A percentile compares a stretch with the other conserved stretches of the same genome.
Evolutionary conservation across 2,888 invertebrate genomes (phyloP).

Genomic region (Catocala sponsa): DNA sequence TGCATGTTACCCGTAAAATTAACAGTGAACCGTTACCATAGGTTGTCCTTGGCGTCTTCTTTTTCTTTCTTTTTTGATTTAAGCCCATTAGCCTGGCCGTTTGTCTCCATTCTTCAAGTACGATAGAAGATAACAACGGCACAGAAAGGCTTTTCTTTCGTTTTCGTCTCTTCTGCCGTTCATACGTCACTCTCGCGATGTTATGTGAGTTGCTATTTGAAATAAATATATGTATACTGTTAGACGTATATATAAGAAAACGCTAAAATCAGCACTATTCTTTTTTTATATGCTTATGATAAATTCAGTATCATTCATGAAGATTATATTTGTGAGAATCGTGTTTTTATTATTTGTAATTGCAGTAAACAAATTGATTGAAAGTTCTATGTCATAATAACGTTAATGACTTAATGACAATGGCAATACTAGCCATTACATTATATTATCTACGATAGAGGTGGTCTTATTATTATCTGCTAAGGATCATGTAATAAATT

Average conservation of each 20-base stretch:
- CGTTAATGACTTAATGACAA: too few species aligned
- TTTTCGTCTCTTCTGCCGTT: constrained; percentile 86
- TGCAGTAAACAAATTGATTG: too few species aligned
- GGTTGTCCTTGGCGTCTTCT: constrained; percentile 89
- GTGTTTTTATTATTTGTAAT: too few species aligned
- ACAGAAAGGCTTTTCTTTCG: constrained; percentile 87
- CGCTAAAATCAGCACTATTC: neutral
- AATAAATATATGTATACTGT: constrained; percentile 41
- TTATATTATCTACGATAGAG: too few species aligned
- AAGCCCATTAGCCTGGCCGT: constrained; percentile 88
- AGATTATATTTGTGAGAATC: too few species aligned
- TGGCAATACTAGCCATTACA: too few species aligned
- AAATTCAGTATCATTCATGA: too few species aligned
- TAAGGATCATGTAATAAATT: too few species aligned
- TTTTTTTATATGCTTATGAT: neutral
- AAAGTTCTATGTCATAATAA: too few species aligned
- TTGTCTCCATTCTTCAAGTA: constrained; percentile 88
- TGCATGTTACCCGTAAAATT: constrained; percentile 80
- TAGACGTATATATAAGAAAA: constrained; percentile 29
- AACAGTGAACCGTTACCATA: constrained; percentile 89
- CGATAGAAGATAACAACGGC: constrained; percentile 88
- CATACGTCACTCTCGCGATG: constrained; percentile 86
- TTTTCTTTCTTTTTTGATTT: constrained; percentile 90
- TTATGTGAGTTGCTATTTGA: constrained; percentile 59
- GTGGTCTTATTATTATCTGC: too few species aligned